A percentile compares a stretch with the other conserved stretches of the same genome.
Evolutionary conservation across 1,140 invertebrate species (phyloP).

Genomic region (Uloborus diversus): DNA sequence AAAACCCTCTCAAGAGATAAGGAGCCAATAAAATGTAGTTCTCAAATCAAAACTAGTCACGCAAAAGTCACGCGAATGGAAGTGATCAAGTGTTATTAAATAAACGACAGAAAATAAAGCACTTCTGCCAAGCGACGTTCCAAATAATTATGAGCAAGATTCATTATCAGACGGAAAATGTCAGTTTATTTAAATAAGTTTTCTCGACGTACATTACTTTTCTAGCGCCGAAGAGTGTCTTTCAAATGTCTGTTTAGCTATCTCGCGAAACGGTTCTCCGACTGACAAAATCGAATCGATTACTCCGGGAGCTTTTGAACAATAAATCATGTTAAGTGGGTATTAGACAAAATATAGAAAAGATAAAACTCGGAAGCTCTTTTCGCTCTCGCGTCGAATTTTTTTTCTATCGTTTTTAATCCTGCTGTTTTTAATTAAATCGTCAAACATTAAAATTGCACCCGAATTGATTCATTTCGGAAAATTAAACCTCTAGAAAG

Average conservation of each 20-base stretch:
- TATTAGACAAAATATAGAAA: conserved; percentile 23
- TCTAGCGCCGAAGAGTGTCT: neutral
- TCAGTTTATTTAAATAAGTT: neutral
- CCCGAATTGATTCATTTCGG: neutral
- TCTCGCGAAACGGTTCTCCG: neutral
- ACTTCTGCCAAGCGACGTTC: too few species aligned
- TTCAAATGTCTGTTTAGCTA: neutral
- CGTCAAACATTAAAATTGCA: neutral
- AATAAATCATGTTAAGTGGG: conserved; percentile 29
- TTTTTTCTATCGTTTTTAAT: neutral
- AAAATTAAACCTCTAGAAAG: conserved; percentile 30
- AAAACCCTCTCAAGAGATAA: too few species aligned
- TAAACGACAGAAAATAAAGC: too few species aligned
- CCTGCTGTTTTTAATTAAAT: conserved; percentile 10
- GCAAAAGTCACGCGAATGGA: too few species aligned
- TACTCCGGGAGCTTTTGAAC: neutral
- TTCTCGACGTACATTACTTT: neutral
- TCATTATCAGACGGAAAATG: neutral
- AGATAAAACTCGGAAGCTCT: neutral
- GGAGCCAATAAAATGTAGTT: too few species aligned
- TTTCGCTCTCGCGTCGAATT: neutral
- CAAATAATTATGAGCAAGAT: too few species aligned
- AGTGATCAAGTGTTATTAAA: too few species aligned
- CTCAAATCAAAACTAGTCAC: too few species aligned
- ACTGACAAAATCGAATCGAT: conserved; percentile 20